Percentiles rank a stretch among this genome's conserved stretches.
phyloP scores from a whole-genome alignment of 2,113 vertebrate genomes.

The Okapia johnstoni region DNA sequence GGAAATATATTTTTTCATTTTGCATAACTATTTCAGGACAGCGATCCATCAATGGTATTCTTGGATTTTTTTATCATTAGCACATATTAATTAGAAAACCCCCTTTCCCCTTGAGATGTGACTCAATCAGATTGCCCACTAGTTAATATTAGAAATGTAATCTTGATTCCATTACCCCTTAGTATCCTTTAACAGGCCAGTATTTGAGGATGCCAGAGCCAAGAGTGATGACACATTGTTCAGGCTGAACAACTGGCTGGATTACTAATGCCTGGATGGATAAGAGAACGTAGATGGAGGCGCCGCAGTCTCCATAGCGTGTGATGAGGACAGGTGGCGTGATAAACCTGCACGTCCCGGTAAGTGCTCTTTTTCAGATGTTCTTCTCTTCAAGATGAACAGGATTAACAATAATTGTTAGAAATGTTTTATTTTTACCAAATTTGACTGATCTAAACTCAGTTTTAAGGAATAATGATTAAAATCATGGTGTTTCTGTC shows the following conservation, averaged over 20 bases:
- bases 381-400: neutral
- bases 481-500: neutral
- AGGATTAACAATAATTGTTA: neutral
- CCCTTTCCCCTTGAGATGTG: neutral
- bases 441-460: neutral
- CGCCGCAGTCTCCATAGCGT: neutral
- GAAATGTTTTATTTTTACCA: neutral
- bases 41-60: neutral
- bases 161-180: neutral
- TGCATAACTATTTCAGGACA: neutral
- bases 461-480: neutral
- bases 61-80: neutral
- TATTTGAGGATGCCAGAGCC: neutral
- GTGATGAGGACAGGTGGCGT: conserved; percentile 31
- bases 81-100: neutral
- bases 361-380: neutral
- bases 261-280: neutral
- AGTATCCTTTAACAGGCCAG: conserved; percentile 57
- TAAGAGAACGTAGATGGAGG: neutral
- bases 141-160: neutral
- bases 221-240: neutral
- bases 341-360: neutral
- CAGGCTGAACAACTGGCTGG: neutral
- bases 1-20: neutral
- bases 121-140: neutral